Conservation (phyloP, 1,140 invertebrate genomes). For the Lepidurus couesii region DNA sequence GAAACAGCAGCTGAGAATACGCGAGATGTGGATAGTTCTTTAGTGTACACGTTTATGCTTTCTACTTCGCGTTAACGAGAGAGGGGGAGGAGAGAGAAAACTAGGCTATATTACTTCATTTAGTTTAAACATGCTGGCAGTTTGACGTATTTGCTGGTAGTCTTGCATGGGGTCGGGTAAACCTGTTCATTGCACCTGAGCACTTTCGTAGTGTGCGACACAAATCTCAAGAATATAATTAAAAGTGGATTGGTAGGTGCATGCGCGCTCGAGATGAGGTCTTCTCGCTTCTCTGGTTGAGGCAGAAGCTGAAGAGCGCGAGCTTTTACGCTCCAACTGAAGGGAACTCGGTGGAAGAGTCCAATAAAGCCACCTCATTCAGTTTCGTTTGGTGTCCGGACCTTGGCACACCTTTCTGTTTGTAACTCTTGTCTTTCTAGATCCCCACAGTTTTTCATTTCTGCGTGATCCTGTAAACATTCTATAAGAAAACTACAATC, state of each 20-base stretch:
- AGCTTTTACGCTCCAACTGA: background rate
- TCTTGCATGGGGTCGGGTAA: background rate
- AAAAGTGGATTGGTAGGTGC: background rate
- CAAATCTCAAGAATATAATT: background rate
- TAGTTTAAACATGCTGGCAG: background rate
- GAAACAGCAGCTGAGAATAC: background rate
- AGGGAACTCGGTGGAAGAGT: background rate
- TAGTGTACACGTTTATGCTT: too few relatives aligned
- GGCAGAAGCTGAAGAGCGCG: background rate
- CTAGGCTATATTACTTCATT: background rate
- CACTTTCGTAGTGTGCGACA: background rate
- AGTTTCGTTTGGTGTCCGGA: background rate
- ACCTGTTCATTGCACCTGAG: background rate
- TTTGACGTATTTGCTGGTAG: background rate
- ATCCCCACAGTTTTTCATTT: background rate
- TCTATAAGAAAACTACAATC: background rate
- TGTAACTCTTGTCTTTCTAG: background rate
- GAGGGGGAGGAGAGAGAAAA: background rate
- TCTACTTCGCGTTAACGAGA: background rate
- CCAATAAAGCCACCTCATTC: slow-evolving; percentile 14
- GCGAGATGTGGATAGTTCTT: too few relatives aligned
- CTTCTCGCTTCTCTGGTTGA: background rate
- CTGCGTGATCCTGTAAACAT: background rate
- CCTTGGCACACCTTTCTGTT: background rate
- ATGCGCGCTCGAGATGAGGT: background rate